Evolutionary conservation across 2,113 vertebrate genomes (phyloP).

Genomic region (Dendropsophus ebraccatus): DNA sequence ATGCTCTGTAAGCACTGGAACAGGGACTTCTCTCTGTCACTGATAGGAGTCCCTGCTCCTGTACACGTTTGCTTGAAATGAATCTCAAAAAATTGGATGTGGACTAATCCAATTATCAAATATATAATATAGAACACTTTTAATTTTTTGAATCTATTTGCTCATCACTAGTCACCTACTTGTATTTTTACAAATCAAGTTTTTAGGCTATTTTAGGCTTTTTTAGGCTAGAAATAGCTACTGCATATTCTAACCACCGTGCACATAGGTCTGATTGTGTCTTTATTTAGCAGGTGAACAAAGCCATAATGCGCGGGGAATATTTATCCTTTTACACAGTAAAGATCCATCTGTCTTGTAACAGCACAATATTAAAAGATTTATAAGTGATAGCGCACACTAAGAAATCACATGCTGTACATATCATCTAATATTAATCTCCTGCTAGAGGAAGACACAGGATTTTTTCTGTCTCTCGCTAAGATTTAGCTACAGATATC

Average conservation of each 20-base stretch:
- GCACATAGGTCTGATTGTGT: background rate
- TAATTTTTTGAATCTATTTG: too few relatives aligned
- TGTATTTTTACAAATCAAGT: too few relatives aligned
- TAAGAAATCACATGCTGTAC: background rate
- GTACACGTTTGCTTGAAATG: too few relatives aligned
- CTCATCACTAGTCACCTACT: too few relatives aligned
- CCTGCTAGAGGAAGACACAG: constrained; percentile 3
- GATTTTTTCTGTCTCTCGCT: constrained; percentile 23
- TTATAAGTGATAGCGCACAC: constrained; percentile 17
- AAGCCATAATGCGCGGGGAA: background rate
- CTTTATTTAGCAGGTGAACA: background rate
- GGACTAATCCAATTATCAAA: too few relatives aligned
- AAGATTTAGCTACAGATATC: constrained; percentile 25
- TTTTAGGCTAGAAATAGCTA: background rate
- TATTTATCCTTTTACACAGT: background rate
- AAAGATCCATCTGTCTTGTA: constrained; percentile 21
- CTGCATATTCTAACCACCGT: background rate
- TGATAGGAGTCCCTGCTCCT: too few relatives aligned
- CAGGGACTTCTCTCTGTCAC: too few relatives aligned
- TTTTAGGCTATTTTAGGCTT: too few relatives aligned
- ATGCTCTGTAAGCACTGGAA: too few relatives aligned
- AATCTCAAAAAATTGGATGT: too few relatives aligned
- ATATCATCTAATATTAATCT: constrained; percentile 45
- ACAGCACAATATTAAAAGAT: constrained; percentile 31
- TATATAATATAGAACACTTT: too few relatives aligned